Evolutionary conservation across 2,797 vertebrate species (phyloP).

Genomic region (Centropyge bicolor): DNA sequence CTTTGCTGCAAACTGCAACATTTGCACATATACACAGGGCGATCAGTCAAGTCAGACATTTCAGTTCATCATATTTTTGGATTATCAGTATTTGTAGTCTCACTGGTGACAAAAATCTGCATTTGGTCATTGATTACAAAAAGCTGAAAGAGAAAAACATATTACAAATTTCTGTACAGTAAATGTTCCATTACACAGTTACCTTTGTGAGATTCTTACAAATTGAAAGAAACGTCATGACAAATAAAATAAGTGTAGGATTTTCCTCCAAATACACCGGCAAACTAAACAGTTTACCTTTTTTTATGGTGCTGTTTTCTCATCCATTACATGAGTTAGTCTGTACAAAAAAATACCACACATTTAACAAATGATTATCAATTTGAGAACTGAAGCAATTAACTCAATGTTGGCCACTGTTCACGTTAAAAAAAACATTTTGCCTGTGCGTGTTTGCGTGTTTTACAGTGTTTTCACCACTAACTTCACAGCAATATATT

Average conservation of each 20-base stretch:
- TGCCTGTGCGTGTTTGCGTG: slow-evolving; percentile 43
- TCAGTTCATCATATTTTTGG: slow-evolving; percentile 54
- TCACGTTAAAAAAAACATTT: slow-evolving; percentile 41
- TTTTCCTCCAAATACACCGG: slow-evolving; percentile 11
- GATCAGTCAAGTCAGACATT: slow-evolving; percentile 35
- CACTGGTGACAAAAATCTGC: slow-evolving; percentile 41
- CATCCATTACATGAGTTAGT: slow-evolving; percentile 17
- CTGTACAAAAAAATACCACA: slow-evolving; percentile 30
- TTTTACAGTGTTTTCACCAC: slow-evolving; percentile 55
- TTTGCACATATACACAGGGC: slow-evolving; percentile 55
- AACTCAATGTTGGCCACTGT: slow-evolving; percentile 27
- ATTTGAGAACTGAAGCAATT: slow-evolving; percentile 26
- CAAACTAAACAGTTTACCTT: slow-evolving; percentile 3
- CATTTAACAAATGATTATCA: neutral
- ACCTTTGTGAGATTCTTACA: slow-evolving; percentile 35
- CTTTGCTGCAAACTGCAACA: slow-evolving; percentile 50
- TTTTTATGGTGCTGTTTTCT: slow-evolving; percentile 16
- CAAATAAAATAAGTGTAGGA: slow-evolving; percentile 23
- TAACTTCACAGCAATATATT: slow-evolving; percentile 54
- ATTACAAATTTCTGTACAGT: slow-evolving; percentile 62
- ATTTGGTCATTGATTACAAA: slow-evolving; percentile 60
- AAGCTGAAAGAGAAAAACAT: slow-evolving; percentile 45
- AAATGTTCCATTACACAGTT: slow-evolving; percentile 36
- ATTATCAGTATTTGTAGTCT: slow-evolving; percentile 48
- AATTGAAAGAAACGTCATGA: slow-evolving; percentile 19